A percentile compares a stretch with the other conserved stretches of the same genome.
Evolutionary conservation across 2,888 invertebrate species (phyloP).

Genomic region (Panopea generosa): DNA sequence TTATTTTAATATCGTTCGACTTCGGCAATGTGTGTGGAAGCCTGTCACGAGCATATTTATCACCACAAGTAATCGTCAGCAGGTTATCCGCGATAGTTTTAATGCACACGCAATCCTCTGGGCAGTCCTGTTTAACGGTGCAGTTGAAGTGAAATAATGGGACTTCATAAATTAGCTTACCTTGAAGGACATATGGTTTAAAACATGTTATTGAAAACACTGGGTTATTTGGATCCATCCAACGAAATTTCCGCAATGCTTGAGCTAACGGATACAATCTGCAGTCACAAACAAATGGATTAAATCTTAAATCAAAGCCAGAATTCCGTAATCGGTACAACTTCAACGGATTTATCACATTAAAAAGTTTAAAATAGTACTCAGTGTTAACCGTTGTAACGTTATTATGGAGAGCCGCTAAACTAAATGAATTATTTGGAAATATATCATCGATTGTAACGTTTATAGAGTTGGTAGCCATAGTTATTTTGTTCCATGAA

Average conservation of each 20-base stretch:
- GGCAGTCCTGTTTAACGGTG: slow-evolving; percentile 32
- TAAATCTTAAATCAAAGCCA: slow-evolving; percentile 41
- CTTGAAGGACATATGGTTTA: slow-evolving; percentile 17
- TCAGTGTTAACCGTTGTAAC: slow-evolving; percentile 18
- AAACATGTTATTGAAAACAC: slow-evolving; percentile 39
- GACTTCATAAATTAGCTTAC: slow-evolving; percentile 20
- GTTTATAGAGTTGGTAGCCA: slow-evolving; percentile 32
- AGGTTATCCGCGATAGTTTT: slow-evolving; percentile 24
- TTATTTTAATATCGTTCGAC: not conserved
- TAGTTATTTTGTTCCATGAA: slow-evolving; percentile 27
- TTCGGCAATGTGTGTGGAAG: slow-evolving; percentile 24
- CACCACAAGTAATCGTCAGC: slow-evolving; percentile 21
- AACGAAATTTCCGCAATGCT: slow-evolving; percentile 4
- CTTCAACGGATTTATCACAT: slow-evolving; percentile 8
- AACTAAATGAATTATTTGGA: not conserved
- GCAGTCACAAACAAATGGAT: slow-evolving; percentile 54
- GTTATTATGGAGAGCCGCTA: slow-evolving; percentile 35
- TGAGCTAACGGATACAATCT: slow-evolving; percentile 18
- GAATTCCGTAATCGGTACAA: slow-evolving; percentile 15
- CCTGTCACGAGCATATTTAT: not conserved
- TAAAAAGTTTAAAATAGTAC: slow-evolving; percentile 28
- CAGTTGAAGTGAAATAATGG: slow-evolving; percentile 37
- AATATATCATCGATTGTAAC: slow-evolving; percentile 17
- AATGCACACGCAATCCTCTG: slow-evolving; percentile 27
- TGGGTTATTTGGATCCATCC: slow-evolving; percentile 39